These are phyloP conservation scores for Caenorhabditis afra DNA, from an alignment of 2,888 invertebrate genomes.

Conservation along the genomic window DNA sequence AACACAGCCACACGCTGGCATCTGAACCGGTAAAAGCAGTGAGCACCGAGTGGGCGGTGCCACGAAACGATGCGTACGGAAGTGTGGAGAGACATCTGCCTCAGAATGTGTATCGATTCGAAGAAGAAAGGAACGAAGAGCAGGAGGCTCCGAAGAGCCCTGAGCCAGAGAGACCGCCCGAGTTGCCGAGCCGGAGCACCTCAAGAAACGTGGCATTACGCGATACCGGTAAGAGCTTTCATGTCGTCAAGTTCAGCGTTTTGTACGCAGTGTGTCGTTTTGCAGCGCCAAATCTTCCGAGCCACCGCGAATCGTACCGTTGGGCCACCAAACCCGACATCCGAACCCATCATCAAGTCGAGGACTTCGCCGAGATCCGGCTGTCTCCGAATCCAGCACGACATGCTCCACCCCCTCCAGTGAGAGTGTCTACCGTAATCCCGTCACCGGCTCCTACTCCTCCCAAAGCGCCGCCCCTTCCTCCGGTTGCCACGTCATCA, in stretches of 20 bases:
- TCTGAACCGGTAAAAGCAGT: slow-evolving; percentile 9
- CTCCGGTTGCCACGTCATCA: slow-evolving; percentile 14
- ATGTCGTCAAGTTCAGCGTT: background rate
- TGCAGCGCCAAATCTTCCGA: slow-evolving; percentile 27
- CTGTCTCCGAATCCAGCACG: slow-evolving; percentile 8
- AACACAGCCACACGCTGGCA: slow-evolving; percentile 31
- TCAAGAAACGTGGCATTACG: slow-evolving; percentile 6
- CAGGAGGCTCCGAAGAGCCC: background rate
- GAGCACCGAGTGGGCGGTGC: slow-evolving; percentile 25
- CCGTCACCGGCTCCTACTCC: slow-evolving; percentile 7
- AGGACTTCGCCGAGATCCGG: slow-evolving; percentile 26
- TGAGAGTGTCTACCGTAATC: slow-evolving; percentile 5
- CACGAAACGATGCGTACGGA: slow-evolving; percentile 26
- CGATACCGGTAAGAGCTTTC: too few relatives aligned
- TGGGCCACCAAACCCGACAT: slow-evolving; percentile 39
- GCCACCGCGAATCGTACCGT: slow-evolving; percentile 46
- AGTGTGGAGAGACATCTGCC: slow-evolving; percentile 11
- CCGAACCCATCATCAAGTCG: slow-evolving; percentile 20
- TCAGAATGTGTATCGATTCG: slow-evolving; percentile 35
- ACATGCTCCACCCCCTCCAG: slow-evolving; percentile 31
- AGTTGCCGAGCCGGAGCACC: slow-evolving; percentile 38
- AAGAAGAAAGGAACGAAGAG: slow-evolving; percentile 6
- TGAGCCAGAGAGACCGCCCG: slow-evolving; percentile 23
- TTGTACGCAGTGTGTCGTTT: background rate
- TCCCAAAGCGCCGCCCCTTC: slow-evolving; percentile 30